Conservation (phyloP, 2,797 vertebrate species). For the Periparus ater region DNA sequence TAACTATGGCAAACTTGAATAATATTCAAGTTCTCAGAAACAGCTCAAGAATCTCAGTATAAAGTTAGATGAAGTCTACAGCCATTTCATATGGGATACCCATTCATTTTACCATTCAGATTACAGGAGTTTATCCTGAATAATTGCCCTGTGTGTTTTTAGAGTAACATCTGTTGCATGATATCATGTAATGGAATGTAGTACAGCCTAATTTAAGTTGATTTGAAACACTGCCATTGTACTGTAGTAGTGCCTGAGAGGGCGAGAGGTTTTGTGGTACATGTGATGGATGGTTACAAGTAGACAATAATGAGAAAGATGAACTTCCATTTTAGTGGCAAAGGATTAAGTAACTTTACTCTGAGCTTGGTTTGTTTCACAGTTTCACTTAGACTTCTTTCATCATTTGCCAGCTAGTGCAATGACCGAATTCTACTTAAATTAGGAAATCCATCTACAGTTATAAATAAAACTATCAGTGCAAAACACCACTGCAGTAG, state of each 20-base stretch:
- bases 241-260: slow-evolving; percentile 18
- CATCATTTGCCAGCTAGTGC: slow-evolving; percentile 15
- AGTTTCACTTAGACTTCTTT: slow-evolving; percentile 11
- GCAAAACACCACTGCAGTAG: not conserved
- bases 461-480: not conserved
- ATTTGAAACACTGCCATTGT: slow-evolving; percentile 45
- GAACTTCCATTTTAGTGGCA: not conserved
- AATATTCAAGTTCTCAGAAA: not conserved
- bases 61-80: not conserved
- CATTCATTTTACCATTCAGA: not conserved
- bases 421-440: not conserved
- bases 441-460: slow-evolving; percentile 1
- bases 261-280: not conserved
- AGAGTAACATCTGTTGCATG: slow-evolving; percentile 56
- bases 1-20: not conserved
- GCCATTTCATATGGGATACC: not conserved
- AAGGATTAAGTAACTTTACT: not conserved
- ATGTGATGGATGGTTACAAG: not conserved
- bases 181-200: slow-evolving; percentile 49
- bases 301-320: not conserved
- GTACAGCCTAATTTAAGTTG: slow-evolving; percentile 34
- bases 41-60: not conserved
- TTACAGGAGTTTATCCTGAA: not conserved
- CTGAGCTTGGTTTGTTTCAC: not conserved
- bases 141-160: slow-evolving; percentile 36